Conservation (phyloP, 2,797 vertebrate genomes). For the Coccyzus lansbergi region DNA sequence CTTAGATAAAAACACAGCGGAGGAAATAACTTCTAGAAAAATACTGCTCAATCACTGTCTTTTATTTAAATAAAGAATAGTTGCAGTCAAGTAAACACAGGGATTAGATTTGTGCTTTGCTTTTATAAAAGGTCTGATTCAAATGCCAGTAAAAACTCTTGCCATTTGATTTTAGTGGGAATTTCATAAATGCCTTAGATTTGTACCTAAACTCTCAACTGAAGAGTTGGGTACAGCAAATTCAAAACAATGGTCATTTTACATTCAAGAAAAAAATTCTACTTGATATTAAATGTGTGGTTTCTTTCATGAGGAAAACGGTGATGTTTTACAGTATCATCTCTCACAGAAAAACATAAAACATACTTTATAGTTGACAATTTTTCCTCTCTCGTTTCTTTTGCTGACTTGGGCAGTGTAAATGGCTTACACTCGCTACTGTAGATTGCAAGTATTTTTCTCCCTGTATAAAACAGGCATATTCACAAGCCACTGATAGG, state of each 20-base stretch:
- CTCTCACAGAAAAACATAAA: not conserved
- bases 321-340: not conserved
- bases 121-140: not conserved
- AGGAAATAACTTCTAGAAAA: not conserved
- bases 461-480: not conserved
- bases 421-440: not conserved
- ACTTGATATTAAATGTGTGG: not conserved
- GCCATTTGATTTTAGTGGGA: not conserved
- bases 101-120: not conserved
- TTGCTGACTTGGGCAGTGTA: not conserved
- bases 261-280: not conserved
- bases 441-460: not conserved
- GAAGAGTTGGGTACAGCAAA: not conserved
- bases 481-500: not conserved
- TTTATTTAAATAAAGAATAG: not conserved
- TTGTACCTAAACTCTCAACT: not conserved
- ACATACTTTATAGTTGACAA: not conserved
- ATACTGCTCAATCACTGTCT: not conserved
- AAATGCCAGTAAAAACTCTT: not conserved
- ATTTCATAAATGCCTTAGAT: not conserved
- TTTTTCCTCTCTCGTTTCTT: not conserved
- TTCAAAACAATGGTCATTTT: not conserved
- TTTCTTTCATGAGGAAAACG: not conserved
- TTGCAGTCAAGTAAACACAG: not conserved
- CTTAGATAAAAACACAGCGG: not conserved